Percentiles rank a stretch among this genome's conserved stretches.
Evolutionary conservation across 2,888 invertebrate genomes (phyloP).

Genomic region (Clanis bilineata): DNA sequence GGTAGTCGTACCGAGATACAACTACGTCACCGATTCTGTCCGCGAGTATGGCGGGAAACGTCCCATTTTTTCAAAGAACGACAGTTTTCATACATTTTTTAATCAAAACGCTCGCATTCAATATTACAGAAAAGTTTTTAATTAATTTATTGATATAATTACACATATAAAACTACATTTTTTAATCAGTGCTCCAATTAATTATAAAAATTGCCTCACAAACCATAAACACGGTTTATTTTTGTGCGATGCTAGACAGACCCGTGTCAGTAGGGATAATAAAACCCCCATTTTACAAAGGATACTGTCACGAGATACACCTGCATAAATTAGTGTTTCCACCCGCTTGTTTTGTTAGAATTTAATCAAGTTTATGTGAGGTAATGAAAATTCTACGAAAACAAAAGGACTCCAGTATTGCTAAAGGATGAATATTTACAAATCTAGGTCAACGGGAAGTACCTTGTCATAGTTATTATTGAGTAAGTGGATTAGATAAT

Average conservation of each 20-base stretch:
- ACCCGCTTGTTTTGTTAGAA: neutral
- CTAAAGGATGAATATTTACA: neutral
- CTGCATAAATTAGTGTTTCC: slow-evolving; percentile 1
- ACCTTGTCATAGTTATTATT: neutral
- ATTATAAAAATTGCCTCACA: neutral
- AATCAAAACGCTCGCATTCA: too few species aligned
- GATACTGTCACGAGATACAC: neutral
- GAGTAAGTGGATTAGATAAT: neutral
- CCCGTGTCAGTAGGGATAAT: neutral
- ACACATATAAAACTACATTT: neutral
- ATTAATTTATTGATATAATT: neutral
- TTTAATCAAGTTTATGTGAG: neutral
- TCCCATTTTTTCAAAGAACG: too few species aligned
- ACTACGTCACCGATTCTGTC: too few species aligned
- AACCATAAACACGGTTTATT: neutral
- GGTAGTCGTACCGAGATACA: too few species aligned
- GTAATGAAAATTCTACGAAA: neutral
- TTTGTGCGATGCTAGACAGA: neutral
- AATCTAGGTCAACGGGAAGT: neutral
- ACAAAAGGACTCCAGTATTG: neutral
- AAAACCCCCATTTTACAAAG: neutral
- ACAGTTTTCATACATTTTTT: too few species aligned
- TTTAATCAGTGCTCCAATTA: neutral
- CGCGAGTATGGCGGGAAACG: too few species aligned
- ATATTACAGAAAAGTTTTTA: neutral